These are phyloP conservation scores for Protodeltote pygarga DNA, from an alignment of 2,888 invertebrate species.

Conservation along the genomic window DNA sequence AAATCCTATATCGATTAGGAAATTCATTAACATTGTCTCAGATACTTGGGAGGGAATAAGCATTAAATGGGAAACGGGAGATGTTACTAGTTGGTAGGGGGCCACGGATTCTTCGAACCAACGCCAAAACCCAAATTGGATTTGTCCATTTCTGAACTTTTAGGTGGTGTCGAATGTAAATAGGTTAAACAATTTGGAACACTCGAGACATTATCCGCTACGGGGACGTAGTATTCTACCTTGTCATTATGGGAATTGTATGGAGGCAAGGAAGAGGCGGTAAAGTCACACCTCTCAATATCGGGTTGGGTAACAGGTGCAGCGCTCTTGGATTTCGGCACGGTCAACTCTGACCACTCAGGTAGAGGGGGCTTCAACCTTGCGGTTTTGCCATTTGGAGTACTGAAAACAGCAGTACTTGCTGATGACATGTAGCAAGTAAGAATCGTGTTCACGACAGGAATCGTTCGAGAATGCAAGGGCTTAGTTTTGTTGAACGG, in stretches of 20 bases:
- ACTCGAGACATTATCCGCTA: too few species aligned
- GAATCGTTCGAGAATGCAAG: conserved; percentile 7
- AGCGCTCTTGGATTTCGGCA: too few species aligned
- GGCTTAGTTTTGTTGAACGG: conserved; percentile 40
- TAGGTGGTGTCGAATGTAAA: neutral
- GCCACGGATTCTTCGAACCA: neutral
- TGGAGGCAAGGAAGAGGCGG: too few species aligned
- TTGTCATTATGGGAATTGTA: too few species aligned
- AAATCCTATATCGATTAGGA: neutral
- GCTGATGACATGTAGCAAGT: conserved; percentile 48
- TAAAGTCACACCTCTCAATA: too few species aligned
- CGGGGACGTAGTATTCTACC: too few species aligned
- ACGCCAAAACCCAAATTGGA: neutral
- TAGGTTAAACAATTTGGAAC: neutral
- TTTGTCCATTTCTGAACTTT: neutral
- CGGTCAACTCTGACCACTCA: too few species aligned
- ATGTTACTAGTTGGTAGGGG: neutral
- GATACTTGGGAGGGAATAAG: too few species aligned
- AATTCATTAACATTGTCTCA: too few species aligned
- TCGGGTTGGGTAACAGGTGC: too few species aligned
- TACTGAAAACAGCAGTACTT: too few species aligned
- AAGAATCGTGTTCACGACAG: conserved; percentile 23
- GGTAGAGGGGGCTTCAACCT: neutral
- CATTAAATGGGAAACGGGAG: too few species aligned
- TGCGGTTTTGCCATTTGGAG: neutral